A percentile compares a stretch with the other conserved stretches of the same genome.
phyloP scores from a whole-genome alignment of 2,113 vertebrate species.

The Hirundichthys speculiger region DNA sequence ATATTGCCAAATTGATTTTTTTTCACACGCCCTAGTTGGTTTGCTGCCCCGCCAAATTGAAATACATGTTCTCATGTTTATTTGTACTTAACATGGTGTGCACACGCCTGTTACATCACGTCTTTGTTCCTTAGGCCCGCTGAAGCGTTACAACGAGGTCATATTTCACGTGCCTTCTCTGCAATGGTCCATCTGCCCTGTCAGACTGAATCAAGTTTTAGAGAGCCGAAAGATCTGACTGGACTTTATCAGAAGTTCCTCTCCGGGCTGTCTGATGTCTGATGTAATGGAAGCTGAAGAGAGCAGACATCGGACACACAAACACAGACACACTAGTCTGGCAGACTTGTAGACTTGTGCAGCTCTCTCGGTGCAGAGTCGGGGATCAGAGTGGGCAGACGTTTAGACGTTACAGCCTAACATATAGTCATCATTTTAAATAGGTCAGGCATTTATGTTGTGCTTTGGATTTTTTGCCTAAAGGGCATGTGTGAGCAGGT shows the following conservation, averaged over 20 bases:
- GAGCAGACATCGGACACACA: conserved; percentile 37
- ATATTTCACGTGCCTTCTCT: conserved; percentile 17
- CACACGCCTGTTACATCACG: neutral
- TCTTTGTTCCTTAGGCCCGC: conserved; percentile 1
- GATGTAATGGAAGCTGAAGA: conserved; percentile 64
- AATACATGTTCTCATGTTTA: neutral
- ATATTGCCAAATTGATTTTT: too few relatives aligned
- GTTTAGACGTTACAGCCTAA: conserved; percentile 6
- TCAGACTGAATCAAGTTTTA: conserved; percentile 57
- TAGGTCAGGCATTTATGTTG: neutral
- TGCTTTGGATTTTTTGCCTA: neutral
- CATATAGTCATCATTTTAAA: neutral
- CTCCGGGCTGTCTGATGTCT: conserved; percentile 46
- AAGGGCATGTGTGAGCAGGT: neutral
- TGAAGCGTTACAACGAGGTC: neutral
- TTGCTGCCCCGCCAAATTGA: neutral
- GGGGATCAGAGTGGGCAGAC: conserved; percentile 14
- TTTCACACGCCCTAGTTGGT: too few relatives aligned
- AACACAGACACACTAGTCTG: neutral
- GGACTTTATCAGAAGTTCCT: conserved; percentile 54
- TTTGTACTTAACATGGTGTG: neutral
- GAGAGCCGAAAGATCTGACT: conserved; percentile 45
- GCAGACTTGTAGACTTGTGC: conserved; percentile 16
- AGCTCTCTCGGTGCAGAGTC: conserved; percentile 18
- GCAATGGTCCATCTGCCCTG: conserved; percentile 37